Evolutionary conservation across 2,797 vertebrate species (phyloP), one percentile per base, ranked within the genome.

Genomic region (Sebastes oblongus): DNA sequence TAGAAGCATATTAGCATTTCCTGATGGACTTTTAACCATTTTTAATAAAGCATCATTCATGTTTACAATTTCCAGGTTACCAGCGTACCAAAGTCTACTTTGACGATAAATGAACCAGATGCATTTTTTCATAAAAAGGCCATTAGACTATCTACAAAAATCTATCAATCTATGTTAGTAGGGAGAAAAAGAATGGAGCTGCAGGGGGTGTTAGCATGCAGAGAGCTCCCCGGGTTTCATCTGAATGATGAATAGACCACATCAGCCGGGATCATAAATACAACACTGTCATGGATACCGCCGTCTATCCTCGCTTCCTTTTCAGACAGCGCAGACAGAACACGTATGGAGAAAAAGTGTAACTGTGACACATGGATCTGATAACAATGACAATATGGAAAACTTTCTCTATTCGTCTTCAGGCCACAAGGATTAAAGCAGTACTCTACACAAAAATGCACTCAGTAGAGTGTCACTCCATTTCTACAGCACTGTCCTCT

Each of bases 171-270:
- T 71, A 8, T 70, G 59, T 66, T 75, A 69, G 52, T 8, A 14
- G 4, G 25, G 71, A 81, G 64, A 67, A 58, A 61, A 71, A 58
- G 68, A 66, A 13, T 0, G 5, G 39, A 72, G 66, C 58, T 70
- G 81, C 58, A 20, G 68, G 80, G 73, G 83, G 80, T 84, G 82
- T 55, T 78, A 78, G 83, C 78, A 79, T 83, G 56, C 81, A 85
- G 71, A 87, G 78, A 77, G 71, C 83, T 77, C 65, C 69, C 62
- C 66, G 16, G 29, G 66, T 82, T 89, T 90, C 77, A 87, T 84
- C 82, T 84, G 62, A 65, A 75, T 91, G 86, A 92, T 88, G 85
- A 88, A 90, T 89, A 25, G 58, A 59, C 50, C 46, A 22, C 50
- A 52, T 83, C 77, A 77, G 64, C 58, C 16, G 7, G 42, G 64